A percentile compares a stretch with the other conserved stretches of the same genome.
Conservation (phyloP, 2,888 invertebrate species). For the Linyphia triangularis region DNA sequence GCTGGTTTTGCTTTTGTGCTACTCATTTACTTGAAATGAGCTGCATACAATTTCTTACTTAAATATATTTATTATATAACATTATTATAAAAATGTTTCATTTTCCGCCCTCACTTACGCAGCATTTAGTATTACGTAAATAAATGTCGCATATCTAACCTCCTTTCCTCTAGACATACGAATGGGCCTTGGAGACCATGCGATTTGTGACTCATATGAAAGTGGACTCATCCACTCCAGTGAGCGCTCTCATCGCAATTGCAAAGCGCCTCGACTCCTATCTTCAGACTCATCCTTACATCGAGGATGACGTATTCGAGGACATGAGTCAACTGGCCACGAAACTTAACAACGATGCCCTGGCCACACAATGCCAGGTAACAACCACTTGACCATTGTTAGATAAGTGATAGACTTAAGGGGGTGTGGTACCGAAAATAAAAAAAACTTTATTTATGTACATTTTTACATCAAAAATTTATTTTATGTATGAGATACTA, state of each 20-base stretch:
- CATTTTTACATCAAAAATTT: too few species aligned
- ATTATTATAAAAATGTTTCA: background rate
- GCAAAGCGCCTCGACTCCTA: slow-evolving; percentile 82
- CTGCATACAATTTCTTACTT: too few species aligned
- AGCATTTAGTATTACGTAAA: background rate
- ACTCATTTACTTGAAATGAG: too few species aligned
- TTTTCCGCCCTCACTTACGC: too few species aligned
- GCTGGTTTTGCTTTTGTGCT: too few species aligned
- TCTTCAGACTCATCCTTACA: slow-evolving; percentile 83
- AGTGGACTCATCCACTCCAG: slow-evolving; percentile 78
- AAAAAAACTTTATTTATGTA: too few species aligned
- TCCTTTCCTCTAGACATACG: slow-evolving; percentile 82
- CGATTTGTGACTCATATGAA: slow-evolving; percentile 82
- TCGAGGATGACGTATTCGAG: slow-evolving; percentile 83
- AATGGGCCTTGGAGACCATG: slow-evolving; percentile 84
- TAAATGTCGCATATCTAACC: background rate
- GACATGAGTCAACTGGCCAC: slow-evolving; percentile 86
- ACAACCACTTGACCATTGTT: too few species aligned
- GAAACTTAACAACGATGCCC: slow-evolving; percentile 85
- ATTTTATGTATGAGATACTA: too few species aligned
- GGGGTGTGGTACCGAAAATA: too few species aligned
- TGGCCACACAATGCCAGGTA: slow-evolving; percentile 86
- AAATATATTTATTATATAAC: background rate
- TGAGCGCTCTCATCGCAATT: slow-evolving; percentile 78
- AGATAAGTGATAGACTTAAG: too few species aligned